Percentiles rank a stretch among this genome's conserved stretches.
Conservation (phyloP, 1,140 invertebrate species). For the Chrysoperla carnea region DNA sequence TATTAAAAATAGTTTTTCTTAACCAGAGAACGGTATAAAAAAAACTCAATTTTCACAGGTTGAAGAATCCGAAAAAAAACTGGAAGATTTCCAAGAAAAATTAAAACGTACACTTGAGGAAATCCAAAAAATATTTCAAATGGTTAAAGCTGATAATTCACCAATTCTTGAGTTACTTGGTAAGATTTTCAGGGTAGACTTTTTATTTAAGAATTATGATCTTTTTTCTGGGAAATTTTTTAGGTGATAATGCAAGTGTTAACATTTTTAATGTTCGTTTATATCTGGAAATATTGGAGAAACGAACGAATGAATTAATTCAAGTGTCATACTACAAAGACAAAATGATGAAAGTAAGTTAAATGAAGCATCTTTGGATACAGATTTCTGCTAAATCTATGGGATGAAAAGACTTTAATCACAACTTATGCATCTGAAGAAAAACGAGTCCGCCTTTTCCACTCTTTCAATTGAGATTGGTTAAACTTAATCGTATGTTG, state of each 20-base stretch:
- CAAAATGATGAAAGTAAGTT: constrained; percentile 1
- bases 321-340: constrained; percentile 26
- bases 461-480: too few species aligned
- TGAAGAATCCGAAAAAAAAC: constrained; percentile 26
- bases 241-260: constrained; percentile 33
- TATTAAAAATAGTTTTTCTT: too few species aligned
- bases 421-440: too few species aligned
- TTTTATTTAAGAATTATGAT: too few species aligned
- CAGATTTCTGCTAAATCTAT: too few species aligned
- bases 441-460: too few species aligned
- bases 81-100: constrained; percentile 25
- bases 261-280: constrained; percentile 52
- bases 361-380: too few species aligned
- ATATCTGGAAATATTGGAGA: constrained; percentile 54
- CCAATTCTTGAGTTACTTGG: constrained; percentile 52
- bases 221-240: constrained; percentile 6
- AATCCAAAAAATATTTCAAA: constrained; percentile 37
- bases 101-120: constrained; percentile 31
- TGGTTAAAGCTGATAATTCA: constrained; percentile 42
- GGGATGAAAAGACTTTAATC: too few species aligned
- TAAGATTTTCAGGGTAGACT: constrained; percentile 7
- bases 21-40: too few species aligned
- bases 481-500: too few species aligned
- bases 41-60: too few species aligned
- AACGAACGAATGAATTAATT: constrained; percentile 31